A percentile compares a stretch with the other conserved stretches of the same genome.
Evolutionary conservation across 2,888 invertebrate genomes (phyloP).

Genomic region (Hyppa rectilinea): DNA sequence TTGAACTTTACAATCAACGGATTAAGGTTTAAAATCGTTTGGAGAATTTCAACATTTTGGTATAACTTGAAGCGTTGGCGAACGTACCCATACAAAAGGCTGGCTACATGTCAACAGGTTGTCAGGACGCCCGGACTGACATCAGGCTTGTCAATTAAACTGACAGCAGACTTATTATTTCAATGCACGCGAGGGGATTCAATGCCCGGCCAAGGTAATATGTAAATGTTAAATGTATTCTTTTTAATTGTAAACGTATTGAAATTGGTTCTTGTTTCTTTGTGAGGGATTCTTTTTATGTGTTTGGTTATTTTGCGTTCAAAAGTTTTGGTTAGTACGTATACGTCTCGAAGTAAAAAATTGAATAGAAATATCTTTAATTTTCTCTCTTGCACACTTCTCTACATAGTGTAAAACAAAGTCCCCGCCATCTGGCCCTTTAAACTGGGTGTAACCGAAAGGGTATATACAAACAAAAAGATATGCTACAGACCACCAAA

Average conservation of each 20-base stretch:
- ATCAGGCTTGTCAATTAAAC: constrained; percentile 79
- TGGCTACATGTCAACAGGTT: constrained; percentile 44
- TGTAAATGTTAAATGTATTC: constrained; percentile 58
- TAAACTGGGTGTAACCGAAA: no score
- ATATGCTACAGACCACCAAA: no score
- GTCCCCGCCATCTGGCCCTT: no score
- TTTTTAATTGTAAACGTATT: constrained; percentile 61
- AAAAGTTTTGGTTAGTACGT: neutral
- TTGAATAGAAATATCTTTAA: neutral
- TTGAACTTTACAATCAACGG: no score
- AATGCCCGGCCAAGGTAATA: constrained; percentile 65
- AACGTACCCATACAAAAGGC: constrained; percentile 44
- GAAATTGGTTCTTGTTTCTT: constrained; percentile 38
- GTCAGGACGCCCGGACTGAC: constrained; percentile 51
- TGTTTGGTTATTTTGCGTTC: neutral
- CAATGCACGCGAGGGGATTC: constrained; percentile 71
- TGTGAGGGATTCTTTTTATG: neutral
- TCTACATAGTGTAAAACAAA: no score
- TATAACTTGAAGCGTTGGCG: no score
- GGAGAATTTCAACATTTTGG: no score
- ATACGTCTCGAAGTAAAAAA: neutral
- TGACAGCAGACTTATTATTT: constrained; percentile 75
- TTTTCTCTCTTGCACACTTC: no score
- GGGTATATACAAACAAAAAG: no score
- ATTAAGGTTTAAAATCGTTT: no score